Conservation (phyloP, 2,888 invertebrate species). For the Steinernema scapterisci region DNA sequence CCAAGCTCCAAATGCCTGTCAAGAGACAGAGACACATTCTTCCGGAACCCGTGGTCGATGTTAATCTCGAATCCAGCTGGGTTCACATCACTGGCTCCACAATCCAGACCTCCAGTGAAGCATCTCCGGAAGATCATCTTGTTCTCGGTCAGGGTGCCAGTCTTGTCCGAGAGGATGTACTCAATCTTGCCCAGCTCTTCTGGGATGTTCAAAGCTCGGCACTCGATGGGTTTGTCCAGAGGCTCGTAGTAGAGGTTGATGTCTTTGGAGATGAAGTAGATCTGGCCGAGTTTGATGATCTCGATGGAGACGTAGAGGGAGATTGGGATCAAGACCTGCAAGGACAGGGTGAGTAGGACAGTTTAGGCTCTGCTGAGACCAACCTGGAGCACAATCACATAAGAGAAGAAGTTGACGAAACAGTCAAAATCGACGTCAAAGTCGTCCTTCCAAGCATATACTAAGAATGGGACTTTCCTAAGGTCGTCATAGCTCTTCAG, state of each 20-base stretch:
- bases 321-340: constrained; percentile 89
- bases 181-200: constrained; percentile 93
- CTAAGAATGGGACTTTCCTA: constrained; percentile 38
- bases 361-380: too few species aligned
- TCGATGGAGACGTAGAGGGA: constrained; percentile 95
- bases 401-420: constrained; percentile 89
- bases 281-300: constrained; percentile 91
- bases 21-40: not conserved
- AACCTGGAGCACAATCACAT: constrained; percentile 89
- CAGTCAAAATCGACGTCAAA: constrained; percentile 73
- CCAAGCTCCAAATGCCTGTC: not conserved
- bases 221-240: constrained; percentile 81
- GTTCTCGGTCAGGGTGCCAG: constrained; percentile 94
- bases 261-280: constrained; percentile 82
- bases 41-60: constrained; percentile 8
- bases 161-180: constrained; percentile 94
- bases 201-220: constrained; percentile 81
- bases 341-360: too few species aligned
- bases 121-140: constrained; percentile 93
- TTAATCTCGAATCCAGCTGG: not conserved
- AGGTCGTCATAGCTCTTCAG: constrained; percentile 38
- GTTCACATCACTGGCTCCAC: constrained; percentile 67
- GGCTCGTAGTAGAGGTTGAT: constrained; percentile 78
- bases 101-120: constrained; percentile 85
- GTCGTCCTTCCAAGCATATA: constrained; percentile 38